A percentile compares a stretch with the other conserved stretches of the same genome.
Conservation (phyloP, 2,113 vertebrate genomes). For the Gavia stellata region DNA sequence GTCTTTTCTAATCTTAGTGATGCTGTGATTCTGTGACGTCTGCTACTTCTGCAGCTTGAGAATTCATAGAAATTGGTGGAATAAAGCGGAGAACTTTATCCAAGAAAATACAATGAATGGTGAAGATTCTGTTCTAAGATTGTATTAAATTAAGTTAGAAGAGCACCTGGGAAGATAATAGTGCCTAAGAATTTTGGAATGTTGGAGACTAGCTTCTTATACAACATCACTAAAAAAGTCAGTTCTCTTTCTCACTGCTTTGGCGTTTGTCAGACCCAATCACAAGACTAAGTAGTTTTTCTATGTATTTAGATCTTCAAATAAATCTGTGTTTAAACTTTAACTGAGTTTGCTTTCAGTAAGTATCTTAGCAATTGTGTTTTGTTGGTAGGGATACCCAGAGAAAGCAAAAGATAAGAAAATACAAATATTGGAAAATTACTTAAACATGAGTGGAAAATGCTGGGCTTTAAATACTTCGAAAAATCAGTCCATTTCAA, state of each 20-base stretch:
- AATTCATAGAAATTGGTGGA: not conserved
- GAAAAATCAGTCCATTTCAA: not conserved
- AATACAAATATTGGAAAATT: not conserved
- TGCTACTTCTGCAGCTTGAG: not conserved
- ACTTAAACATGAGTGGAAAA: not conserved
- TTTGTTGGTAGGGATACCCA: not conserved
- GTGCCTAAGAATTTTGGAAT: not conserved
- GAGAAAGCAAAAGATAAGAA: not conserved
- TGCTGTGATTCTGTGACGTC: too few species aligned
- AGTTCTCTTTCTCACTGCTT: not conserved
- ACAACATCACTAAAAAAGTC: not conserved
- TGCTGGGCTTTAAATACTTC: not conserved
- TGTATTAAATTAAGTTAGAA: not conserved
- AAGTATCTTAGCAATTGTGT: not conserved
- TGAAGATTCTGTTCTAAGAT: not conserved
- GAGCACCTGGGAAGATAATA: not conserved
- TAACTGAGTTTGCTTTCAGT: not conserved
- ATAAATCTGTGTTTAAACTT: not conserved
- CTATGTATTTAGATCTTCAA: not conserved
- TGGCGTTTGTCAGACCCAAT: not conserved
- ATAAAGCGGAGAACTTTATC: not conserved
- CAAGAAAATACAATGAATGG: not conserved
- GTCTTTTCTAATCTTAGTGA: too few species aligned
- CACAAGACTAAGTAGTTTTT: not conserved
- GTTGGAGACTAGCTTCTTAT: not conserved